phyloP scores from a whole-genome alignment of 2,797 vertebrate genomes.

The Lepilemur ruficaudatus region DNA sequence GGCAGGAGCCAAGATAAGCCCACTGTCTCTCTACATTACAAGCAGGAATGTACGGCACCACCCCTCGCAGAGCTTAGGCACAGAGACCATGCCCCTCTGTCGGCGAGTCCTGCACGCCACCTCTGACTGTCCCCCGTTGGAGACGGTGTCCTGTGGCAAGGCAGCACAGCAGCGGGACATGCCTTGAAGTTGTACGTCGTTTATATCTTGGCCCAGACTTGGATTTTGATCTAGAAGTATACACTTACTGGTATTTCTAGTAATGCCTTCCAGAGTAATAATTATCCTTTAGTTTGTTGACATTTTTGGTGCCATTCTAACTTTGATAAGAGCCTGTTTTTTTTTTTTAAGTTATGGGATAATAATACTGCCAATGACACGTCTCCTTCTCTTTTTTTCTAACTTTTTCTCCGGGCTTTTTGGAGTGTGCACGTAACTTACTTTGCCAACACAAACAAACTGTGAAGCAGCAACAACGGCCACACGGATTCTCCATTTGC shows the following conservation, averaged over 20 bases:
- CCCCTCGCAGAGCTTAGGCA: accelerated
- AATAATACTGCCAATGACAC: background rate
- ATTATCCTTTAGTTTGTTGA: background rate
- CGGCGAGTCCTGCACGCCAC: accelerated
- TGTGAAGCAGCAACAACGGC: accelerated
- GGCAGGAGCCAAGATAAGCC: background rate
- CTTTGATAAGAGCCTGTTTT: background rate
- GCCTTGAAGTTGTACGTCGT: background rate
- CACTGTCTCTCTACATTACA: background rate
- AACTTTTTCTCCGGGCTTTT: background rate
- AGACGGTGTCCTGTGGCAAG: background rate
- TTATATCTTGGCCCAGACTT: background rate
- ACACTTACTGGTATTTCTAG: background rate
- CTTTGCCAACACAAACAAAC: background rate
- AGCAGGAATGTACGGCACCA: background rate
- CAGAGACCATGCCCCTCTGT: accelerated
- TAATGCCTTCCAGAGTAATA: accelerated
- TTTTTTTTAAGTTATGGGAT: background rate
- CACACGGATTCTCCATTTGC: background rate
- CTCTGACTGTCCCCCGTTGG: background rate
- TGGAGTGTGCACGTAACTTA: background rate
- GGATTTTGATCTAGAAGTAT: background rate
- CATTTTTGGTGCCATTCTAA: background rate
- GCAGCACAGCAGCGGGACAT: background rate
- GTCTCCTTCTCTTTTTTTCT: no score